Evolutionary conservation across 2,797 vertebrate species (phyloP).

Genomic region (Cyprinodon diabolis): DNA sequence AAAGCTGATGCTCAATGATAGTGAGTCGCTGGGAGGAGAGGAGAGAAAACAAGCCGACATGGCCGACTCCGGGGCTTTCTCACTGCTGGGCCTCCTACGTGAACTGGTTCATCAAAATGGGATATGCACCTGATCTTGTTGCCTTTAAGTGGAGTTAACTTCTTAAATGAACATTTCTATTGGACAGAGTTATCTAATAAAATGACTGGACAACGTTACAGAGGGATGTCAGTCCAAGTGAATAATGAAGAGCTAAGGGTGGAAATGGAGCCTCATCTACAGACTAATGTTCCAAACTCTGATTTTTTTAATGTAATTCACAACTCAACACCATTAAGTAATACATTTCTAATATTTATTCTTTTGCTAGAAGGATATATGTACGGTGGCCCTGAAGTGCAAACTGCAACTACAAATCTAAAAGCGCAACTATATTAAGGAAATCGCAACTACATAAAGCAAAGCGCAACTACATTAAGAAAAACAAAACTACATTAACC

Average conservation of each 20-base stretch:
- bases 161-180: too few relatives aligned
- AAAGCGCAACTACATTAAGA: too few relatives aligned
- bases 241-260: neutral
- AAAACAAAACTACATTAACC: too few relatives aligned
- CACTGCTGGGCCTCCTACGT: neutral
- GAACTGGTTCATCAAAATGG: neutral
- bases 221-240: neutral
- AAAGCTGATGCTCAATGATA: constrained; percentile 2
- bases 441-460: too few relatives aligned
- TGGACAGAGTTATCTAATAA: neutral
- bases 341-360: neutral
- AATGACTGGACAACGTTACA: neutral
- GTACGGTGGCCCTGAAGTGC: too few relatives aligned
- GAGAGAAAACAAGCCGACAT: neutral
- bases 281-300: neutral
- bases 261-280: neutral
- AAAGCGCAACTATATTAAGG: too few relatives aligned
- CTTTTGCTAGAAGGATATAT: neutral
- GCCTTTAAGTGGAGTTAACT: neutral
- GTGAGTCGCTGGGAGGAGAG: neutral
- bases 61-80: neutral
- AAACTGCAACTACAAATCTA: too few relatives aligned
- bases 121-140: neutral
- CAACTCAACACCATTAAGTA: neutral
- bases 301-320: neutral